phyloP scores from a whole-genome alignment of 2,888 invertebrate species.

The Ganaspis brasiliensis region DNA sequence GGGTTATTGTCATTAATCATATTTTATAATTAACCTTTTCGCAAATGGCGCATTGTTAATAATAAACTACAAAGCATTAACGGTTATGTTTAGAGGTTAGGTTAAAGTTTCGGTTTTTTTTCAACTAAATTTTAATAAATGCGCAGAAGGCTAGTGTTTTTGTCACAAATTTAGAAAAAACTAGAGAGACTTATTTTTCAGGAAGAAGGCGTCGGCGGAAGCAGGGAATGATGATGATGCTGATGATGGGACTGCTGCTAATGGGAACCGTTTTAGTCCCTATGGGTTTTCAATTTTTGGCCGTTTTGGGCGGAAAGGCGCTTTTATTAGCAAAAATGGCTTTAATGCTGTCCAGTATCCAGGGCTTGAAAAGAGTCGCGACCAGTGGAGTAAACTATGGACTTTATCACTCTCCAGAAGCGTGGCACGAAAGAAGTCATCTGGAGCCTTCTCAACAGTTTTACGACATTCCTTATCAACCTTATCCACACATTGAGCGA shows the following conservation, averaged over 20 bases:
- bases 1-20: no score
- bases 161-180: not conserved
- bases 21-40: no score
- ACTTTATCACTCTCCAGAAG: slow-evolving; percentile 84
- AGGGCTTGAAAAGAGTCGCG: slow-evolving; percentile 89
- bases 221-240: slow-evolving; percentile 87
- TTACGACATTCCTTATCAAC: slow-evolving; percentile 26
- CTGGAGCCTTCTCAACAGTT: slow-evolving; percentile 60
- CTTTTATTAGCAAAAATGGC: slow-evolving; percentile 91
- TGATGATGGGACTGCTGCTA: slow-evolving; percentile 90
- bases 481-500: slow-evolving; percentile 19
- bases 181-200: slow-evolving; percentile 20
- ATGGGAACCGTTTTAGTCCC: slow-evolving; percentile 90
- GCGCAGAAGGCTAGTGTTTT: no score
- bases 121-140: no score
- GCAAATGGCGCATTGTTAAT: no score
- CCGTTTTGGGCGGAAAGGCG: slow-evolving; percentile 91
- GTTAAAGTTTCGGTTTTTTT: no score
- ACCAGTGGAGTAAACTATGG: slow-evolving; percentile 89
- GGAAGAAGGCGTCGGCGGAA: slow-evolving; percentile 81
- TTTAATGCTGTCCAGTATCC: slow-evolving; percentile 89
- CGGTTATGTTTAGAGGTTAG: no score
- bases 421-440: slow-evolving; percentile 79
- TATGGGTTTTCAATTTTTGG: slow-evolving; percentile 92
- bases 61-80: no score